Percentiles rank a stretch among this genome's conserved stretches.
These are phyloP conservation scores for Drosophila setifemur DNA, from an alignment of 1,140 invertebrate species.

Conservation along the genomic window DNA sequence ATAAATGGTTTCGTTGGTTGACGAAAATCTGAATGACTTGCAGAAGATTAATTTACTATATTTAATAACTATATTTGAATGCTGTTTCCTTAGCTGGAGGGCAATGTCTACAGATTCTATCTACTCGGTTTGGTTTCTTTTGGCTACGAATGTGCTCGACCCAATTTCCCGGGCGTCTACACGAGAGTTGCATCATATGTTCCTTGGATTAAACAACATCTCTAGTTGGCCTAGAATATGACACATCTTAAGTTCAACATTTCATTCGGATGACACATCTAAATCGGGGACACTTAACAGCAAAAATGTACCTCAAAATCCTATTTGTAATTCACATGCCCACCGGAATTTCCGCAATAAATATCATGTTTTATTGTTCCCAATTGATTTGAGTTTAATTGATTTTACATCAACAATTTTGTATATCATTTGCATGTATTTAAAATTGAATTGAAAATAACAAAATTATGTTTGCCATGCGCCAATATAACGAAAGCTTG, in stretches of 20 bases:
- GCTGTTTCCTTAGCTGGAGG: constrained; percentile 42
- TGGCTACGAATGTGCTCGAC: constrained; percentile 88
- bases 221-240: constrained; percentile 16
- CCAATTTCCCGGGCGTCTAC: constrained; percentile 88
- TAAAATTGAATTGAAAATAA: no score
- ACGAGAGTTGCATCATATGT: constrained; percentile 84
- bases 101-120: constrained; percentile 81
- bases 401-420: background rate
- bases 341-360: constrained; percentile 35
- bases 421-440: background rate
- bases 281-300: background rate
- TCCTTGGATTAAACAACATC: constrained; percentile 64
- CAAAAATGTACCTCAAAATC: background rate
- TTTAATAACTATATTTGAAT: background rate
- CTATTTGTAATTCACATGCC: background rate
- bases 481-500: no score
- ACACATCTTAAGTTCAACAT: background rate
- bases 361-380: constrained; percentile 28
- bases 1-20: constrained; percentile 20
- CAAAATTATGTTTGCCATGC: background rate
- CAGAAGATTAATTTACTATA: background rate
- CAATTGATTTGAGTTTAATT: constrained; percentile 6
- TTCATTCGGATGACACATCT: constrained; percentile 5
- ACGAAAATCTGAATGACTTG: constrained; percentile 28
- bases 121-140: constrained; percentile 86